Conservation (phyloP, 2,797 vertebrate genomes). For the Cichlasoma orientale region DNA sequence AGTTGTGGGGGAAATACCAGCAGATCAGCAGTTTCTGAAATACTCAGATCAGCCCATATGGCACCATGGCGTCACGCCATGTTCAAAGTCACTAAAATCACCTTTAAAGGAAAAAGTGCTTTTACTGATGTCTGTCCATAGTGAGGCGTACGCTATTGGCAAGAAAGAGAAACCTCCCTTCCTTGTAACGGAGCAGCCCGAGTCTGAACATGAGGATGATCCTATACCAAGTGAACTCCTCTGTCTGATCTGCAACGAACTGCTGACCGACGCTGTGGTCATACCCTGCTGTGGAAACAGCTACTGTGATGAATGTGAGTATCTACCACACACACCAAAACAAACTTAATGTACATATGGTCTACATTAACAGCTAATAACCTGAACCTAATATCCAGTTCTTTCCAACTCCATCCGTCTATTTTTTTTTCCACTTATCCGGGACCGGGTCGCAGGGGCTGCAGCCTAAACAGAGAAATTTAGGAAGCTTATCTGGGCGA, state of each 20-base stretch:
- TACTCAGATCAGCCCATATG: too few species aligned
- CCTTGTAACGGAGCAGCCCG: conserved; percentile 82
- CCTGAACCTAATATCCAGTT: not conserved
- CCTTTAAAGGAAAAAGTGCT: not conserved
- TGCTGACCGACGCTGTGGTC: conserved; percentile 94
- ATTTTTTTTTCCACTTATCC: too few species aligned
- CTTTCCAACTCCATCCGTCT: too few species aligned
- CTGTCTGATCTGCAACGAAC: conserved; percentile 94
- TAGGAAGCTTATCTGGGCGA: too few species aligned
- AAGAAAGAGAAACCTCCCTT: conserved; percentile 98
- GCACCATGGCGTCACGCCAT: too few species aligned
- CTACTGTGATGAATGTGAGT: conserved; percentile 98
- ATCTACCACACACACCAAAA: not conserved
- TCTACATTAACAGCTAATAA: not conserved
- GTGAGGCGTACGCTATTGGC: conserved; percentile 94
- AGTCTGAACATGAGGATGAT: conserved; percentile 86
- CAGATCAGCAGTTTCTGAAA: too few species aligned
- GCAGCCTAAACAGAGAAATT: too few species aligned
- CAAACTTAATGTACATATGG: not conserved
- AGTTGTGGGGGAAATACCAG: too few species aligned
- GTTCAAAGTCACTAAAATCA: too few species aligned
- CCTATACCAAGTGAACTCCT: conserved; percentile 91
- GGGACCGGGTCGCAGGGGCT: too few species aligned
- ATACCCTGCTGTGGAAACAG: conserved; percentile 99
- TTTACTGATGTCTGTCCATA: conserved; percentile 44